A percentile compares a stretch with the other conserved stretches of the same genome.
These are phyloP conservation scores for Carapus acus DNA, from an alignment of 2,797 vertebrate species.

Conservation along the genomic window DNA sequence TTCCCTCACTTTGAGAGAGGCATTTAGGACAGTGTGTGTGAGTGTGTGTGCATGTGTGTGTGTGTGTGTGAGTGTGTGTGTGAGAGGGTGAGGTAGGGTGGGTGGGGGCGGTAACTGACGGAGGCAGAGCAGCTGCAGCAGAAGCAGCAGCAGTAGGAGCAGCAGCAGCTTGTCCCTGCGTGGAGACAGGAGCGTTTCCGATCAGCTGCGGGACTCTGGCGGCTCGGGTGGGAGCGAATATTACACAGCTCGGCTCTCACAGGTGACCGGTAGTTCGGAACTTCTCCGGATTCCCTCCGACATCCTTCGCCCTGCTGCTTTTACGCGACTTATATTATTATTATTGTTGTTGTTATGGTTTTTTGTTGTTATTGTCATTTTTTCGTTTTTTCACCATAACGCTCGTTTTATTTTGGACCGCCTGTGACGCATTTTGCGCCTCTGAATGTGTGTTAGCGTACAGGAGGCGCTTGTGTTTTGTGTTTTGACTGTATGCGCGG, in stretches of 20 bases:
- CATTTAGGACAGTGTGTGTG: constrained; percentile 42
- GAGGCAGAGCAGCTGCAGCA: constrained; percentile 38
- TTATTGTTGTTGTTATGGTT: too few species aligned
- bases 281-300: constrained; percentile 20
- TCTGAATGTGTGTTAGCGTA: too few species aligned
- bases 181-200: constrained; percentile 18
- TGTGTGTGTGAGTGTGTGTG: constrained; percentile 7
- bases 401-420: too few species aligned
- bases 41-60: constrained; percentile 4
- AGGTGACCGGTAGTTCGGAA: constrained; percentile 47
- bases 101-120: constrained; percentile 39
- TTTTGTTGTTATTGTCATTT: too few species aligned
- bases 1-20: constrained; percentile 30
- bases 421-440: too few species aligned
- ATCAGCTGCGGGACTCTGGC: too few species aligned
- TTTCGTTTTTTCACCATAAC: too few species aligned
- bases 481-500: too few species aligned
- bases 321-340: constrained; percentile 43
- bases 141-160: constrained; percentile 18
- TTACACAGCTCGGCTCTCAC: constrained; percentile 38
- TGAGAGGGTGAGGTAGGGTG: constrained; percentile 21
- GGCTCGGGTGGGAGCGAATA: constrained; percentile 8
- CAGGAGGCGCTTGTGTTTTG: too few species aligned
- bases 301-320: constrained; percentile 1
- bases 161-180: constrained; percentile 23